phyloP scores from a whole-genome alignment of 2,113 vertebrate species.

The Epinephelus lanceolatus region DNA sequence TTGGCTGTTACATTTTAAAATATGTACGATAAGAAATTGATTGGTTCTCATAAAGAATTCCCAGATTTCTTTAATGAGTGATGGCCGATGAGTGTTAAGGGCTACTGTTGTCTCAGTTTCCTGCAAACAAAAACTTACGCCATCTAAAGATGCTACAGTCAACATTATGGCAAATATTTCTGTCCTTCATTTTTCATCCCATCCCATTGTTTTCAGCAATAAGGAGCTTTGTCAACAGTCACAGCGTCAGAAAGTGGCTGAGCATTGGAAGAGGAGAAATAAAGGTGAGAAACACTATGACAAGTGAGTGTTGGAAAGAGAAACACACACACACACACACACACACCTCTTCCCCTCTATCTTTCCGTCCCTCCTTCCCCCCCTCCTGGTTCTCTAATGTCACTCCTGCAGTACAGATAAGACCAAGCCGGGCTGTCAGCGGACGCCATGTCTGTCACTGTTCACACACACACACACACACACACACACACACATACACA shows the following conservation, averaged over 20 bases:
- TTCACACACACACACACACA: constrained; percentile 25
- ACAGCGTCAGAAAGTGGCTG: not conserved
- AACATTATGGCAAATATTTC: not conserved
- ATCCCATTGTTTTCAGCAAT: no score
- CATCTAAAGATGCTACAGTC: not conserved
- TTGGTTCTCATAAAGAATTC: no score
- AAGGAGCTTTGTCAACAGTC: not conserved
- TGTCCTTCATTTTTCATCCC: not conserved
- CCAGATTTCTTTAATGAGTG: no score
- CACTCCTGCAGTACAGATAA: constrained; percentile 73
- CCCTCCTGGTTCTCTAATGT: constrained; percentile 60
- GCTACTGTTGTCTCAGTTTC: not conserved
- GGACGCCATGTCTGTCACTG: constrained; percentile 53
- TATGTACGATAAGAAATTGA: not conserved
- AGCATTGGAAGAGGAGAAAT: constrained; percentile 30
- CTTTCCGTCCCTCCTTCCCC: not conserved
- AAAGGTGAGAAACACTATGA: constrained; percentile 37
- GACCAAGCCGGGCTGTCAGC: constrained; percentile 57
- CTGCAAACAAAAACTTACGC: no score
- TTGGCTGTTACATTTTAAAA: not conserved
- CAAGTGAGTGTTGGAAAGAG: constrained; percentile 53
- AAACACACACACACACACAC: constrained; percentile 20
- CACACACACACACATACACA: not conserved
- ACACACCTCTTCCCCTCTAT: constrained; percentile 11
- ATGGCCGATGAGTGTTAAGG: not conserved